Conservation (phyloP, 2,888 invertebrate species). For the Poecilobothrus nobilitatus region DNA sequence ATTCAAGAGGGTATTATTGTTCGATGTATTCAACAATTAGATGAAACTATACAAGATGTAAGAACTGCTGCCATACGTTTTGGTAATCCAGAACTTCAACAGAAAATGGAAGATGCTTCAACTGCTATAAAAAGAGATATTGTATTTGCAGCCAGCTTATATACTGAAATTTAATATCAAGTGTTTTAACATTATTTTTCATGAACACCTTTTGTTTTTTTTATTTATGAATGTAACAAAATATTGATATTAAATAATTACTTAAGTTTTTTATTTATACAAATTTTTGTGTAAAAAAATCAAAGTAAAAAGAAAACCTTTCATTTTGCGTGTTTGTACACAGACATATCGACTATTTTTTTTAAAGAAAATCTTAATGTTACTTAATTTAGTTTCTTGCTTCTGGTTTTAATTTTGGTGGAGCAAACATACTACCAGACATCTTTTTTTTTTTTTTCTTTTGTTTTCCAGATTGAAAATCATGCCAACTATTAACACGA, state of each 20-base stretch:
- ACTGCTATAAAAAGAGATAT: conserved; percentile 91
- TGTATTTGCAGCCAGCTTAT: conserved; percentile 94
- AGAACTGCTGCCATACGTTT: conserved; percentile 87
- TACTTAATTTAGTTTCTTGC: conserved; percentile 51
- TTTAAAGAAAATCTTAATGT: background rate
- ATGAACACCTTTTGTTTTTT: background rate
- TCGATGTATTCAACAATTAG: conserved; percentile 89
- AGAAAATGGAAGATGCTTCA: conserved; percentile 93
- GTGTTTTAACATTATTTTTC: background rate
- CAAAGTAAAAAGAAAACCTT: background rate
- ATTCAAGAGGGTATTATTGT: conserved; percentile 98
- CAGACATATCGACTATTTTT: background rate
- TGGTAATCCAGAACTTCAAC: conserved; percentile 82
- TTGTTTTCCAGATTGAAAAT: conserved; percentile 63
- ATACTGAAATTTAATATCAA: conserved; percentile 50
- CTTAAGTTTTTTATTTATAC: conserved; percentile 8
- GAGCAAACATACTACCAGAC: conserved; percentile 66
- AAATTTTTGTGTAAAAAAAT: conserved; percentile 1
- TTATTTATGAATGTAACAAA: too few species aligned
- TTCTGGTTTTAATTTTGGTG: conserved; percentile 89
- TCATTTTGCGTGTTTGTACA: background rate
- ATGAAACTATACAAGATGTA: conserved; percentile 82
- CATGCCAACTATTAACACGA: conserved; percentile 87
- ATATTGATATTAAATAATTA: background rate
- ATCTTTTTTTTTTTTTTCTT: conserved; percentile 68